phyloP scores from a whole-genome alignment of 2,113 vertebrate genomes.

The Furnarius figulus region DNA sequence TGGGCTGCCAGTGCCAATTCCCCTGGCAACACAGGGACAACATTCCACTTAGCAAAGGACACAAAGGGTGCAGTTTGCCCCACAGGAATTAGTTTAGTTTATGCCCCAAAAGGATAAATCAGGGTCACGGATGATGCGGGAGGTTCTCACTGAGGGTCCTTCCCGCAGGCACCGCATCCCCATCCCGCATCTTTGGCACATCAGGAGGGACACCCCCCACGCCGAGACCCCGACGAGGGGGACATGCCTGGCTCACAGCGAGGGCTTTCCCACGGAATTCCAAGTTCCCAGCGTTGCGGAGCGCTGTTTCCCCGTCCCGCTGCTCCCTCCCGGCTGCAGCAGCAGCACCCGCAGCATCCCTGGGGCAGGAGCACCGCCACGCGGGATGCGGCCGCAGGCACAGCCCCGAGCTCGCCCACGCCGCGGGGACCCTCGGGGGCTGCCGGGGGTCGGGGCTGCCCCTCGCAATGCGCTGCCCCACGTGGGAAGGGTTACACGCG shows the following conservation, averaged over 20 bases:
- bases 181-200: neutral
- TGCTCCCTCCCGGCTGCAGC: neutral
- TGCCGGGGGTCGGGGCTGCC: neutral
- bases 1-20: accelerated
- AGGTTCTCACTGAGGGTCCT: neutral
- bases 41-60: neutral
- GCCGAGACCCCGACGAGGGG: neutral
- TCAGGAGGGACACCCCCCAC: too few relatives aligned
- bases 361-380: conserved; percentile 45
- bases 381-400: conserved; percentile 33
- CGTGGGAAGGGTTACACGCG: accelerated
- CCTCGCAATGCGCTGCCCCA: neutral
- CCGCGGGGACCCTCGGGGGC: neutral
- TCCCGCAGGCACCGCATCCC: accelerated
- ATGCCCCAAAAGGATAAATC: neutral
- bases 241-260: accelerated
- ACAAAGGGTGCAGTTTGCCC: neutral
- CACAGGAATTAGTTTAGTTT: neutral
- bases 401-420: neutral
- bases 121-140: neutral
- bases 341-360: neutral
- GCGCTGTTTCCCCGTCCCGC: neutral
- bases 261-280: accelerated
- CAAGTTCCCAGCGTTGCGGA: accelerated
- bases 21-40: neutral